Evolutionary conservation across 2,888 invertebrate species (phyloP).

Genomic region (Drosophila infuscata): DNA sequence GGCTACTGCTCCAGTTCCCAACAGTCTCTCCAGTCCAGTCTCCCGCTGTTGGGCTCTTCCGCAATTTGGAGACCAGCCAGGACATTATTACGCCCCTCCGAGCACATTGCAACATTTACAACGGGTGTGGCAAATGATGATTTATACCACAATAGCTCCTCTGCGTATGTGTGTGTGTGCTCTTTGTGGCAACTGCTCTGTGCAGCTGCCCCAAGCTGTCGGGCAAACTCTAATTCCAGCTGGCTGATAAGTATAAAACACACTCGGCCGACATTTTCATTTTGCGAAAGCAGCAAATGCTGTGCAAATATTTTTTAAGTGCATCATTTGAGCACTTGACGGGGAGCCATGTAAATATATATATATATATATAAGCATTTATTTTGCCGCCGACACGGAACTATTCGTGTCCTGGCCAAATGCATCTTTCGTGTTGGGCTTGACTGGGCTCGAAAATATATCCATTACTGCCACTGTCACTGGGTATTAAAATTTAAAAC

Average conservation of each 20-base stretch:
- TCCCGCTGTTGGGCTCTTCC: background rate
- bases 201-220: constrained; percentile 19
- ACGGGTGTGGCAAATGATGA: constrained; percentile 69
- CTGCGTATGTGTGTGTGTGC: background rate
- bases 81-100: constrained; percentile 47
- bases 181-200: background rate
- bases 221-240: background rate
- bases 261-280: constrained; percentile 27
- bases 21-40: background rate
- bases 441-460: constrained; percentile 20
- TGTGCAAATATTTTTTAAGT: constrained; percentile 62
- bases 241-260: constrained; percentile 29
- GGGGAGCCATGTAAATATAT: constrained; percentile 31
- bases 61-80: constrained; percentile 31
- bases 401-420: background rate
- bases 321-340: constrained; percentile 56
- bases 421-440: background rate
- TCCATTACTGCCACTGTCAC: constrained; percentile 29
- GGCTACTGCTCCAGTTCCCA: constrained; percentile 22
- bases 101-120: constrained; percentile 34
- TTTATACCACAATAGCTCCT: constrained; percentile 60
- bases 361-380: constrained; percentile 39
- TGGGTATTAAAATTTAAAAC: constrained; percentile 21
- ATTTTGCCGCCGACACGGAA: constrained; percentile 9
- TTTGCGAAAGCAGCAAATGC: constrained; percentile 43